Evolutionary conservation across 2,888 invertebrate genomes (phyloP), one percentile per base, ranked within the genome.

Genomic region (Agriopis leucophaearia): DNA sequence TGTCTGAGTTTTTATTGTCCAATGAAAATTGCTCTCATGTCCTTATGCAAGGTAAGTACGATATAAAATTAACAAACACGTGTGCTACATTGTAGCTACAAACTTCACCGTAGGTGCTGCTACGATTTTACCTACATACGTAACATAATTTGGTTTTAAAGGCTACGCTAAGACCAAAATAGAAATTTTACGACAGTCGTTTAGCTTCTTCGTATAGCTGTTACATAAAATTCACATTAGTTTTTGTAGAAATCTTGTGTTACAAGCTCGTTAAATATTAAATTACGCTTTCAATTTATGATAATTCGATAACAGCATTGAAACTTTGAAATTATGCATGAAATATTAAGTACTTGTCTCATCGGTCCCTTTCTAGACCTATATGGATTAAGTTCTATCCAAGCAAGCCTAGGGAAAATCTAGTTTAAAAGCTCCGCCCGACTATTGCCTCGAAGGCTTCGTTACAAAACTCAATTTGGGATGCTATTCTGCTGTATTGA

Each of bases 401-500:
- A 71, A 76, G 69, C 73, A 72, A 75, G 75, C 74, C 63, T 73
- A 66, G 65, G 63, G 71, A 76, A 78, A 83, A 83, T 79, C 70
- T 77, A 81, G 79, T 83, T 83, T 79, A 70, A 70, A 65, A 68
- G 66, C 57, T 61, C 52, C 55, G 55, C 75, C 72, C 73, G 70
- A 77, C 78, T 78, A 80, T 79, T 78, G 81, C 77, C 78, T 78
- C 75, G 72, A 78, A 82, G 77, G 80, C 77, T 82, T 80, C 78
- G 81, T 80, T 82, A 78, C 80, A 78, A 82, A 85, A 85, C 81
- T 84, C 82, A 82, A 86, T 85, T 85, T 81, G 72, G 71, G 69
- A 79, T 74, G 76, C 77, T 75, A 75, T 81, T 83, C 76, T 73
- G 75, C 75, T 78, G 77, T 75, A 81, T 81, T 76, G 82, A 79